Base-by-base conservation (phyloP, 2,888 invertebrate species). In the Pterobdella sp. region DNA sequence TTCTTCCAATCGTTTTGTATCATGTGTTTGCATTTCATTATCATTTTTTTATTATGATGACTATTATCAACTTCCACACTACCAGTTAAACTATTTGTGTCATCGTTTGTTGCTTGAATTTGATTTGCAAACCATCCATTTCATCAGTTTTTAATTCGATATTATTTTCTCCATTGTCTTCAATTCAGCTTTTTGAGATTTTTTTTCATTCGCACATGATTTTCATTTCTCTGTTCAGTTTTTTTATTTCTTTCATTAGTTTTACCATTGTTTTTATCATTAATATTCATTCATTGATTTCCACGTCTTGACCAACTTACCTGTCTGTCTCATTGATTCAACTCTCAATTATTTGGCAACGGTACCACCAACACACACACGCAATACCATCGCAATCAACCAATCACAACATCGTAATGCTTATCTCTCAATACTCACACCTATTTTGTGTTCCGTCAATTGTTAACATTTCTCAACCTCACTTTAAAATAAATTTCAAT, bases 41-140 rank as follows among this genome's bases (percentile, higher is more conserved):
- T n/a, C 52, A 49, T 49, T 49, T 14, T 22, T n/a, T 65, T 34
- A 65, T 65, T 34, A 65, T 65, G 31, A 10, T 65, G 7, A 65
- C 32, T 34, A 65, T 65, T 34, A 65, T 65, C 66, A 65, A 31
- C 66, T 3, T 65, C 32, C 26, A 31, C 66, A 65, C 32, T 34
- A 65, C 32, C 66, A 65, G 26, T 34, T 7, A 31, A 29, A 65
- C 32, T 34, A 7, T 65, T 34, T 31, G 26, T 34, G 32, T 31
- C 31, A 65, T 65, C 66, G 32, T 65, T 34, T 31, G 26, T 34
- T 31, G 26, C 66, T 10, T 29, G 4, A 65, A 31, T 34, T 7
- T 65, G 31, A 65, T 65, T 34, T 3, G 26, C 66, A 65, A 31
- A 29, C 26, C 32, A 18, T 31, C 32, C 35, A 65, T 65, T 34